phyloP scores from a whole-genome alignment of 2,888 invertebrate genomes.

The Mythimna lalbum region DNA sequence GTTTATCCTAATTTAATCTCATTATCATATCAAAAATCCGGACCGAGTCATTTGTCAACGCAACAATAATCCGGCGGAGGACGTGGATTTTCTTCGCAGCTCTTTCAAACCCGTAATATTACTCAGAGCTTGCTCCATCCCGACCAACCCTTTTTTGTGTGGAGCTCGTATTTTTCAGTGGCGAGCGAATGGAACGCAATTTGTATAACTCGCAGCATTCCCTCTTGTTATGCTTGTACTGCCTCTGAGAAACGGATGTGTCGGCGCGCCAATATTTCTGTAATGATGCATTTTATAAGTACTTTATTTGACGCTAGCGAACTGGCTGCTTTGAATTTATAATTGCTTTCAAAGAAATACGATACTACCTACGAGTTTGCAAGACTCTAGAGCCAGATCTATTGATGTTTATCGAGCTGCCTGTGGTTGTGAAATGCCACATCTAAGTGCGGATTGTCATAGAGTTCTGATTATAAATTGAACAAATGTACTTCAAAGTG shows the following conservation, averaged over 20 bases:
- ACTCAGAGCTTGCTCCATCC: conserved; percentile 68
- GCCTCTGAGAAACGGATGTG: conserved; percentile 47
- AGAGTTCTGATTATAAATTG: conserved; percentile 24
- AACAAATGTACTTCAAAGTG: conserved; percentile 40
- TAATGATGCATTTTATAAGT: conserved; percentile 36
- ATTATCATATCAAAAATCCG: conserved; percentile 57
- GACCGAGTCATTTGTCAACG: conserved; percentile 76
- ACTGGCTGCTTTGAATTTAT: conserved; percentile 18
- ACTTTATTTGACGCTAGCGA: conserved; percentile 34
- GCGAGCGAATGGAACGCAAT: conserved; percentile 80
- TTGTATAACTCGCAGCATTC: conserved; percentile 76
- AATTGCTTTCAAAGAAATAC: conserved; percentile 21
- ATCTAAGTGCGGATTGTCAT: conserved; percentile 11
- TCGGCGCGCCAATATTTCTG: conserved; percentile 57
- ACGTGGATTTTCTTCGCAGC: conserved; percentile 71
- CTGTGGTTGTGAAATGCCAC: not conserved
- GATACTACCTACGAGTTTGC: not conserved
- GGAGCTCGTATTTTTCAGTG: conserved; percentile 81
- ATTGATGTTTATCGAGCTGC: conserved; percentile 5
- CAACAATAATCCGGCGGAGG: conserved; percentile 72
- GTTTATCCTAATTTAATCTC: conserved; percentile 42
- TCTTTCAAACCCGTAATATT: conserved; percentile 77
- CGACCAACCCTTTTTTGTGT: conserved; percentile 78
- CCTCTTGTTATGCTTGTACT: conserved; percentile 56
- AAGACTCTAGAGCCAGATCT: not conserved